Base-by-base conservation (phyloP, 2,113 vertebrate genomes). In the Chloropsis hardwickii region DNA sequence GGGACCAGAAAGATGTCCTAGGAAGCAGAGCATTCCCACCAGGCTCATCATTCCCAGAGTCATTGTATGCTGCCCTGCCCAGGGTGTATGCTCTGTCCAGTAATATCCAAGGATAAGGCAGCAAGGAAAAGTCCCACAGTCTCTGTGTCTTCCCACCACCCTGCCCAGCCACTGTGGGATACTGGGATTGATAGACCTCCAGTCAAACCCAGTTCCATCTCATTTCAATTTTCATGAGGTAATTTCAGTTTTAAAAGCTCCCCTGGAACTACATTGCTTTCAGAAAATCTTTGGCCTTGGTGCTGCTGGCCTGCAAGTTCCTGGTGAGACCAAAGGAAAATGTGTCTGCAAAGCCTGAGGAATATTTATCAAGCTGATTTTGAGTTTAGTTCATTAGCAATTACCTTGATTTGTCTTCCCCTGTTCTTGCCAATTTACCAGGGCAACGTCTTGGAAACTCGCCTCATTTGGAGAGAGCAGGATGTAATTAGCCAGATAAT, bases 401-500 rank as follows among this genome's bases (percentile, higher is more conserved):
- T 93, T 96, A 91, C 93, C 81, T 77, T 90, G 33, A 92, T 85
- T 88, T 96, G 47, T 85, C 90, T 95, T 95, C 71, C 17, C 35
- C 24, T 58, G 42, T 39, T 91, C 58, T 50, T 93, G 90, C 87
- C 90, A 92, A 80, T 94, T 96, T 95, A 90, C 93, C 90, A 95
- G 81, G 85, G 92, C 90, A 86, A 90, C 3, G 2, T 82, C 74
- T 90, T 93, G 70, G 94, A 97, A 90, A 93, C 54, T 90, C 0
- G 0, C 87, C 90, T 94, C 79, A 73, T 95, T 96, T 95, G 87
- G 81, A 85, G 47, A 86, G 79, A 90, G 77, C 90, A 86, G 96
- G 96, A 97, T 96, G 94, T 77, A 95, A 97, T 96, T 96, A 97
- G 79, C 66, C 92, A 86, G 91, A 86, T 96, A 96, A 97, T 94